Conservation (phyloP, 2,797 vertebrate genomes). For the Parauchenoglanis ngamensis region DNA sequence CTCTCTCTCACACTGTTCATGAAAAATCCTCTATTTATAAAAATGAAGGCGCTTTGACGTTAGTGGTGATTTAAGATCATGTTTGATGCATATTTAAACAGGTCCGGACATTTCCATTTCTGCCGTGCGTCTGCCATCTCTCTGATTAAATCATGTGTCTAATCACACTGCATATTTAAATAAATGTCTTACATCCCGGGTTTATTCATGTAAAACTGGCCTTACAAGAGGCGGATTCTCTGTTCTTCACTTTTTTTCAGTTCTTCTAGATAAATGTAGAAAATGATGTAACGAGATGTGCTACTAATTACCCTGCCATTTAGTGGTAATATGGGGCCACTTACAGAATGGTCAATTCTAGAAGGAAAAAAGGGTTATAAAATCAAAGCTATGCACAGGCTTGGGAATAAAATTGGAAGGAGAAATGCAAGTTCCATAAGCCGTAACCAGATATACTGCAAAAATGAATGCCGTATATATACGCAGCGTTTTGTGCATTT, state of each 20-base stretch:
- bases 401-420: background rate
- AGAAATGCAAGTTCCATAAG: background rate
- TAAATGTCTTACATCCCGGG: slow-evolving; percentile 67
- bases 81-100: slow-evolving; percentile 83
- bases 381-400: background rate
- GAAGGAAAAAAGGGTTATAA: background rate
- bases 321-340: slow-evolving; percentile 20
- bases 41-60: slow-evolving; percentile 66
- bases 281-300: background rate
- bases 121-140: slow-evolving; percentile 70
- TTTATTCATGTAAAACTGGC: slow-evolving; percentile 44
- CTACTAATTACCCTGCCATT: background rate
- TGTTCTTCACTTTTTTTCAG: background rate
- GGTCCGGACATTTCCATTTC: slow-evolving; percentile 73
- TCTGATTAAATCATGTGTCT: slow-evolving; percentile 77
- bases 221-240: background rate
- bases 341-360: background rate
- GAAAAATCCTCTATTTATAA: slow-evolving; percentile 56
- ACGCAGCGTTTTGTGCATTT: background rate
- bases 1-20: background rate
- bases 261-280: slow-evolving; percentile 29
- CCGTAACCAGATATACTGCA: too few species aligned
- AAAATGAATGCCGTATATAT: too few species aligned
- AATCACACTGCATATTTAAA: slow-evolving; percentile 81
- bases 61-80: slow-evolving; percentile 74